A percentile compares a stretch with the other conserved stretches of the same genome.
Conservation (phyloP, 2,797 vertebrate genomes). For the Tokudaia muenninki region DNA sequence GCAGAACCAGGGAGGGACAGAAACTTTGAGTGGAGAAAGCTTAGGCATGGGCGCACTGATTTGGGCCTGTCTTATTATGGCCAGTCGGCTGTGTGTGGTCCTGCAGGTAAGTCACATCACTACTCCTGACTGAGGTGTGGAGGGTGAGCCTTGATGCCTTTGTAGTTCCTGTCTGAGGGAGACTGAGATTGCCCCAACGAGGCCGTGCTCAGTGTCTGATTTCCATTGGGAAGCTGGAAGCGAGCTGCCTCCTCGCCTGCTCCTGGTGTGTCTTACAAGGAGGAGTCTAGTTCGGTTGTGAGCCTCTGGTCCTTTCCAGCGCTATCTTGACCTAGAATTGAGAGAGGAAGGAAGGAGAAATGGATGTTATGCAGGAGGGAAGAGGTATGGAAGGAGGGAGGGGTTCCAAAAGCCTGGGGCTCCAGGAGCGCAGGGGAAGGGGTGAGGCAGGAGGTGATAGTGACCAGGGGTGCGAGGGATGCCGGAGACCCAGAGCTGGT, state of each 20-base stretch:
- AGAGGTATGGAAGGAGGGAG: too few species aligned
- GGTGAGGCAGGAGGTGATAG: background rate
- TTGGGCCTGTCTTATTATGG: background rate
- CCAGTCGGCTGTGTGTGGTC: background rate
- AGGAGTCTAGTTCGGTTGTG: background rate
- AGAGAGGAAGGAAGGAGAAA: background rate
- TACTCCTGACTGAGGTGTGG: background rate
- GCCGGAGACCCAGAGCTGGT: background rate
- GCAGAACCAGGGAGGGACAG: background rate
- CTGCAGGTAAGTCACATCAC: conserved; percentile 28
- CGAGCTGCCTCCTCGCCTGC: background rate
- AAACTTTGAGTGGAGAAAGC: background rate
- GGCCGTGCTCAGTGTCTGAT: background rate
- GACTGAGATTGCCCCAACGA: background rate
- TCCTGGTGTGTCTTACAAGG: background rate
- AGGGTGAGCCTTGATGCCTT: background rate
- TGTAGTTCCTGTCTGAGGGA: background rate
- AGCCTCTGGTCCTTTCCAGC: background rate
- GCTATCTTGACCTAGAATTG: background rate
- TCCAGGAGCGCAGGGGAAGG: background rate
- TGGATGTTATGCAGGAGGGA: background rate
- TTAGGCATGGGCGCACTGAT: background rate
- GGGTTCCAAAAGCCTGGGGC: background rate
- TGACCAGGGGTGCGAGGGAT: background rate
- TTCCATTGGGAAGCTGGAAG: background rate